phyloP scores from a whole-genome alignment of 2,888 invertebrate genomes.

The Acrobasis suavella region DNA sequence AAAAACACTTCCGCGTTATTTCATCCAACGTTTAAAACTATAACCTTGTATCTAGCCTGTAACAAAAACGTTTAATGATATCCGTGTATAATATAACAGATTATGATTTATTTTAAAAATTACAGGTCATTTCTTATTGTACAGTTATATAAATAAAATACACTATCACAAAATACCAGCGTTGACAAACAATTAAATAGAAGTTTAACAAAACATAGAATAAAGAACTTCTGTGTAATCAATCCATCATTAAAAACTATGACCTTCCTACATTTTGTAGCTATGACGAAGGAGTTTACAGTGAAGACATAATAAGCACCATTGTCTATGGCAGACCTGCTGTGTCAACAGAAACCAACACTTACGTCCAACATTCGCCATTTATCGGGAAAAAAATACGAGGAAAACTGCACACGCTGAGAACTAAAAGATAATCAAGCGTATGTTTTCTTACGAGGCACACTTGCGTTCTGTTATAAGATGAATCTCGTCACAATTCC shows the following conservation, averaged over 20 bases:
- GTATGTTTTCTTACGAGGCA: slow-evolving; percentile 37
- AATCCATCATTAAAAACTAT: slow-evolving; percentile 17
- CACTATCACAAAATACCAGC: not conserved
- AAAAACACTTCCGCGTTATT: not conserved
- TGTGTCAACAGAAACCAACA: slow-evolving; percentile 25
- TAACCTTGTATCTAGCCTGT: not conserved
- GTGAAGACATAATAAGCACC: slow-evolving; percentile 18
- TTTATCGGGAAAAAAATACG: slow-evolving; percentile 33
- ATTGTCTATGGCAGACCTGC: slow-evolving; percentile 1
- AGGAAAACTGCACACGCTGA: slow-evolving; percentile 40
- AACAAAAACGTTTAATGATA: not conserved
- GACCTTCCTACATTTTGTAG: slow-evolving; percentile 1
- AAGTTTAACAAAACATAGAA: slow-evolving; percentile 3
- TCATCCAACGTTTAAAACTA: not conserved
- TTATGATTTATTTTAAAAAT: not conserved
- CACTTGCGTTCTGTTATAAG: slow-evolving; percentile 23
- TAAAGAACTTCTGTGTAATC: slow-evolving; percentile 13
- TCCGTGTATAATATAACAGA: not conserved
- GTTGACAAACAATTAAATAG: slow-evolving; percentile 10
- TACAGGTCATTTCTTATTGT: not conserved
- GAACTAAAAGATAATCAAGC: slow-evolving; percentile 39
- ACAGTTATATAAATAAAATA: not conserved
- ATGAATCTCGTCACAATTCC: not conserved
- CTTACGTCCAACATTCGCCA: slow-evolving; percentile 24
- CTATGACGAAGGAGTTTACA: not conserved